Evolutionary conservation across 2,797 vertebrate genomes (phyloP), one percentile per base, ranked within the genome.

Genomic region (Emys orbicularis): DNA sequence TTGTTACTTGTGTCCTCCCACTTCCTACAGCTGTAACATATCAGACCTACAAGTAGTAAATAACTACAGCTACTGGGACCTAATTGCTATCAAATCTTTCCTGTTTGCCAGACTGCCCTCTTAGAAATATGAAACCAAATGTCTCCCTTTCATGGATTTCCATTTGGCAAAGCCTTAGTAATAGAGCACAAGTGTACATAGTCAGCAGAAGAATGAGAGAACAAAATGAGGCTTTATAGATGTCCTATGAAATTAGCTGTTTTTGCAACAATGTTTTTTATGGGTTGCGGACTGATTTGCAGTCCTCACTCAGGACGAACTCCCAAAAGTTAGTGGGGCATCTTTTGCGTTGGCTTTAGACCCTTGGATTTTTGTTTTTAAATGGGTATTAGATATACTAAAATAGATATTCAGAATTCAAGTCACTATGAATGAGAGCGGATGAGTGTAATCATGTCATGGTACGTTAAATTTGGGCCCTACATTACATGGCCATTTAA

Each of bases 71-170:
- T 68, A 1, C 0, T 0, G 47, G 53, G 41, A 52, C 5, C 41
- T 52, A 82, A 50, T n/a, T 37, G 31, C 50, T 79, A 44, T 0
- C 86, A 79, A 52, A 79, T 86, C 16, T 86, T 65, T 0, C 0
- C 68, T 81, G 12, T 27, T 76, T 61, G 44, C 34, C 29, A 12
- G 4, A 4, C 61, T 8, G 9, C 4, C 74, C 12, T 81, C 83
- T 49, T 84, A 52, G 50, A 68, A 6, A 50, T 0, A 0, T 29
- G 12, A 19, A 31, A 4, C 31, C 53, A 44, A 94, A 5, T 4
- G 3, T 44, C 10, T 5, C 47, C 47, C 37, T n/a, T 47, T 47
- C 56, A 5, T 68, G n/a, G 18, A 3, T 18, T 76, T 34, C 3
- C 34, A 34, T 52, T n/a, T 3, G 15, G 3, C 15, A 23, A 87